Evolutionary conservation across 1,140 invertebrate genomes (phyloP).

Genomic region (Dinoponera quadriceps): DNA sequence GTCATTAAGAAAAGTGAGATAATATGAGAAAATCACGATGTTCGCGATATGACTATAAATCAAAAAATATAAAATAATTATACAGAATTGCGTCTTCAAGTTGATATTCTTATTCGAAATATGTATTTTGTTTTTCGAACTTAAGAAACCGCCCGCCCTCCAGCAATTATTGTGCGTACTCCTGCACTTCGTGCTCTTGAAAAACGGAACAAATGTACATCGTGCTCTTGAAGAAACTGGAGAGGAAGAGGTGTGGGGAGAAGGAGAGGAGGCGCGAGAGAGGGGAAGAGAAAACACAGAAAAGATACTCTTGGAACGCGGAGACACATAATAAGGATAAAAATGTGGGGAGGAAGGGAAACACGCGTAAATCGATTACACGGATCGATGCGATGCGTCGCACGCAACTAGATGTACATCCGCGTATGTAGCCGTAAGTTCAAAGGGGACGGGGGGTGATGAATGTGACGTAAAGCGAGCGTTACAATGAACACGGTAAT

Average conservation of each 20-base stretch:
- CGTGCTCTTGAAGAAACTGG: slow-evolving; percentile 17
- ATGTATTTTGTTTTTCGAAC: not conserved
- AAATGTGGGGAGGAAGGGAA: not conserved
- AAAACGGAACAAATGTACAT: not conserved
- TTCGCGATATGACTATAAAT: too few species aligned
- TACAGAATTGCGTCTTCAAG: not conserved
- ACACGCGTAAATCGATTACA: slow-evolving; percentile 17
- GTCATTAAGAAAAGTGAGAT: not conserved
- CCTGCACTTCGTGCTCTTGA: slow-evolving; percentile 4
- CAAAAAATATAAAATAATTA: not conserved
- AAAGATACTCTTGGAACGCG: not conserved
- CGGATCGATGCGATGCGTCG: slow-evolving; percentile 32
- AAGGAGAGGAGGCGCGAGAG: too few species aligned
- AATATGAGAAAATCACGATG: not conserved
- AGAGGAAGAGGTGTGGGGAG: too few species aligned
- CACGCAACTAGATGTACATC: slow-evolving; percentile 24
- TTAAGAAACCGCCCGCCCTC: slow-evolving; percentile 4
- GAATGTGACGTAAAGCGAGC: slow-evolving; percentile 51
- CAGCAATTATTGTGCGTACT: not conserved
- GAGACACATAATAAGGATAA: slow-evolving; percentile 31
- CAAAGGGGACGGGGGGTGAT: slow-evolving; percentile 34
- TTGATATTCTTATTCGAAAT: slow-evolving; percentile 12
- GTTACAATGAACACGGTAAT: slow-evolving; percentile 67
- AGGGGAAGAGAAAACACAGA: not conserved
- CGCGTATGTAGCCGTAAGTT: slow-evolving; percentile 59